phyloP scores from a whole-genome alignment of 2,888 invertebrate species.

The Neocrepidodera transversa region DNA sequence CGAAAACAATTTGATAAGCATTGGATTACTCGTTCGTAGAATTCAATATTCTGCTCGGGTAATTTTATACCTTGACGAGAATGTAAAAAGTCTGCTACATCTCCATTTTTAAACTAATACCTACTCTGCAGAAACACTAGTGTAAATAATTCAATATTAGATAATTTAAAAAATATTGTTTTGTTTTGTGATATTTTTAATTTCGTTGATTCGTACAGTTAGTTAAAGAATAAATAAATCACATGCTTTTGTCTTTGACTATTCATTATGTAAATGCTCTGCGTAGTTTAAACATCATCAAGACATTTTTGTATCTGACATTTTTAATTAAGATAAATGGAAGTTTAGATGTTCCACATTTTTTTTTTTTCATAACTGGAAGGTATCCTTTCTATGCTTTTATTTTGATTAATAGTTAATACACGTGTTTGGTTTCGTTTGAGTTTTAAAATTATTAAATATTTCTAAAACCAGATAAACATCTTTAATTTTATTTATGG shows the following conservation, averaged over 20 bases:
- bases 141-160: no score
- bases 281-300: conserved; percentile 8
- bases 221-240: background rate
- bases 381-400: background rate
- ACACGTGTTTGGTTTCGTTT: background rate
- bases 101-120: background rate
- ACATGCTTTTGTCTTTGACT: conserved; percentile 12
- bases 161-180: no score
- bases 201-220: no score
- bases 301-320: conserved; percentile 11
- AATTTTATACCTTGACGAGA: conserved; percentile 8
- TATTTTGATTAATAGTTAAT: conserved; percentile 15
- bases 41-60: conserved; percentile 18
- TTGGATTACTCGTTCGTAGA: conserved; percentile 15
- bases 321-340: conserved; percentile 22
- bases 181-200: no score
- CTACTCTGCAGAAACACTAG: no score
- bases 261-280: conserved; percentile 13
- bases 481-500: no score
- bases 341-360: conserved; percentile 1
- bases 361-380: background rate
- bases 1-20: conserved; percentile 26
- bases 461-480: no score
- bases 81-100: background rate
- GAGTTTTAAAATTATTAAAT: no score